phyloP scores from a whole-genome alignment of 2,888 invertebrate species.

The Capitulum mitella region DNA sequence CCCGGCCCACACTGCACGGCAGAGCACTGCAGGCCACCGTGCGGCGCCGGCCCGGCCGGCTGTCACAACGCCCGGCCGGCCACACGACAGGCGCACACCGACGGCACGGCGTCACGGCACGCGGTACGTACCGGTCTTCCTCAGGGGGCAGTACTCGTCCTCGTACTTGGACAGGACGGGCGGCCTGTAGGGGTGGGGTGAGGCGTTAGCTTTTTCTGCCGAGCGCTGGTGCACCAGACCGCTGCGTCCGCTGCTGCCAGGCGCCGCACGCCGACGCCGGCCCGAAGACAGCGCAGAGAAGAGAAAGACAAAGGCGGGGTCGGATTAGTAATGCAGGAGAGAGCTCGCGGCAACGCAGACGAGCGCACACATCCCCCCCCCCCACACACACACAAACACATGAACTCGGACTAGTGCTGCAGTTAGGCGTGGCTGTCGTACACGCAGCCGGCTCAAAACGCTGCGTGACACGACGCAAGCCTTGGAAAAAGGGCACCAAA shows the following conservation, averaged over 20 bases:
- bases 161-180: conserved; percentile 49
- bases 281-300: background rate
- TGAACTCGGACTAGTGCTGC: no score
- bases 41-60: background rate
- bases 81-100: background rate
- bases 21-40: no score
- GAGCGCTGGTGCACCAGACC: background rate
- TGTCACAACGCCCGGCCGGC: background rate
- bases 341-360: background rate
- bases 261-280: no score
- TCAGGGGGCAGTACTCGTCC: conserved; percentile 78
- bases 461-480: no score
- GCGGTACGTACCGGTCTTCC: conserved; percentile 74
- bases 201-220: conserved; percentile 32
- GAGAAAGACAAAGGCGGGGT: conserved; percentile 37
- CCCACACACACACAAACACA: background rate
- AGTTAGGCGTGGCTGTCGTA: no score
- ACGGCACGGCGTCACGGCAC: background rate
- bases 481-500: no score
- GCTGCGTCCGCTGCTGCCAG: background rate
- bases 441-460: no score
- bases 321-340: conserved; percentile 33
- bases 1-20: no score
- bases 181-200: conserved; percentile 46
- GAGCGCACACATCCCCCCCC: no score